Evolutionary conservation across 2,797 vertebrate species (phyloP).

Genomic region (Scomberomorus guttatus): DNA sequence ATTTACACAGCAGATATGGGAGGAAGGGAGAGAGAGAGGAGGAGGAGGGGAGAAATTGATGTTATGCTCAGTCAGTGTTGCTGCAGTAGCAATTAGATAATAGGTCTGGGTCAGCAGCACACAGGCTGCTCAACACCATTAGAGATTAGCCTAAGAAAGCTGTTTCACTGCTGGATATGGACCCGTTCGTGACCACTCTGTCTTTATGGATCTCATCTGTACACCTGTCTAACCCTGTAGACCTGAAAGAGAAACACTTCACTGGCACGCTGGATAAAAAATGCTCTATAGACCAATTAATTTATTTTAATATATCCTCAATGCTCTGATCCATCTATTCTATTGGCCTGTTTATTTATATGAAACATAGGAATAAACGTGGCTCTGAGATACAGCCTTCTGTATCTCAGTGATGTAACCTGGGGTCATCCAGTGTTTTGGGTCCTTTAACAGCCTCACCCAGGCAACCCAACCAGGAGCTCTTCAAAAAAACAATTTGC

Average conservation of each 20-base stretch:
- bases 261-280: background rate
- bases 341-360: background rate
- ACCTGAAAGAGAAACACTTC: background rate
- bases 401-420: no score
- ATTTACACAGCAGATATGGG: conserved; percentile 60
- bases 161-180: conserved; percentile 59
- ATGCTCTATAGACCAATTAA: background rate
- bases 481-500: background rate
- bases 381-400: background rate
- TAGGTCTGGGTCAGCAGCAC: conserved; percentile 77
- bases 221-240: background rate
- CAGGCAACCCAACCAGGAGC: no score
- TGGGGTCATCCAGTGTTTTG: no score
- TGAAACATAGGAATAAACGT: no score
- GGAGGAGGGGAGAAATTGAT: conserved; percentile 59
- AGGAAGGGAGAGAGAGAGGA: background rate
- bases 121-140: conserved; percentile 68
- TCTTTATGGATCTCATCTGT: conserved; percentile 14
- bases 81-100: conserved; percentile 83
- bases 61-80: conserved; percentile 71
- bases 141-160: conserved; percentile 68
- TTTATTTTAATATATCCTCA: background rate
- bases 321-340: background rate
- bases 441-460: background rate
- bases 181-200: conserved; percentile 6